These are phyloP conservation scores for Falco rusticolus DNA, from an alignment of 2,797 vertebrate species.

Conservation along the genomic window DNA sequence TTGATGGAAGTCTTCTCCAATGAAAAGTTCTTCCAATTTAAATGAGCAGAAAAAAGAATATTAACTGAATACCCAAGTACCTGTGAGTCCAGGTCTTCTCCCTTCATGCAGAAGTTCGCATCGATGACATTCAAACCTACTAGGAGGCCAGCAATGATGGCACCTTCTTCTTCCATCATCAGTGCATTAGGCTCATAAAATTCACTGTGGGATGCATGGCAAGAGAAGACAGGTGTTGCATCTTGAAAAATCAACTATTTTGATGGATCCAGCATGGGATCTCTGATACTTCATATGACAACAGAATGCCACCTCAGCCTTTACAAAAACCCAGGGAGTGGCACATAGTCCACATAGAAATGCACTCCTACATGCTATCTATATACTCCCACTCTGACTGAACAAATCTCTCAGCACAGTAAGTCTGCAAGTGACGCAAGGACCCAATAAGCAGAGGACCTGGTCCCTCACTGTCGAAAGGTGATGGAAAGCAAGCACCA, in stretches of 20 bases:
- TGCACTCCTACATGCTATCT: fast-evolving
- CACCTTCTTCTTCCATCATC: conserved; percentile 99
- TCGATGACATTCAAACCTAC: conserved; percentile 98
- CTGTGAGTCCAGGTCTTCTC: conserved; percentile 98
- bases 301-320: background rate
- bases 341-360: background rate
- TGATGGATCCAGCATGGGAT: background rate
- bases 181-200: conserved; percentile 95
- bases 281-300: background rate
- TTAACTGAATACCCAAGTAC: conserved; percentile 65
- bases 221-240: background rate
- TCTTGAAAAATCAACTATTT: background rate
- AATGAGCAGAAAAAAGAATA: background rate
- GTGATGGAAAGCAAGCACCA: fast-evolving
- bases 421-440: background rate
- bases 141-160: conserved; percentile 94
- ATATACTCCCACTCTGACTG: background rate
- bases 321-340: background rate
- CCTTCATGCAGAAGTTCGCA: conserved; percentile 99
- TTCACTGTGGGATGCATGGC: conserved; percentile 78
- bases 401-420: background rate
- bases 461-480: background rate
- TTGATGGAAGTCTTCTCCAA: background rate
- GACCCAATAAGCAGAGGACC: background rate
- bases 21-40: background rate